These are phyloP conservation scores for Parnassius mnemosyne DNA, from an alignment of 2,888 invertebrate genomes.

Conservation along the genomic window DNA sequence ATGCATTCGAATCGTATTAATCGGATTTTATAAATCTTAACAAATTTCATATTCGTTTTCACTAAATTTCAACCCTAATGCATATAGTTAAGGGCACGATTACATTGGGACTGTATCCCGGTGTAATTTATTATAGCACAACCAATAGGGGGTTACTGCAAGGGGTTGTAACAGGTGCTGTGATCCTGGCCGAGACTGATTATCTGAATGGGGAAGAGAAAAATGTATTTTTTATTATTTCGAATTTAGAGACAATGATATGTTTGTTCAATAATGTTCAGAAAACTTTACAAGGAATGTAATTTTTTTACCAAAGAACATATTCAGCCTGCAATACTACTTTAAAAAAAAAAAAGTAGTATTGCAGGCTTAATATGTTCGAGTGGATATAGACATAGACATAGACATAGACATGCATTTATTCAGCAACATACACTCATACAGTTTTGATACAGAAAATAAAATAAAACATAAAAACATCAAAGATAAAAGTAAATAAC, in stretches of 20 bases:
- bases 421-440: too few relatives aligned
- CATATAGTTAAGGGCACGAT: conserved; percentile 1
- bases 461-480: too few relatives aligned
- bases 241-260: not conserved
- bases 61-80: conserved; percentile 13
- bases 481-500: too few relatives aligned
- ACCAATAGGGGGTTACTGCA: conserved; percentile 26
- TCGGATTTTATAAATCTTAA: conserved; percentile 40
- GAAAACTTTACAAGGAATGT: not conserved
- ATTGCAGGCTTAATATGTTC: too few relatives aligned
- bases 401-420: too few relatives aligned
- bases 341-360: too few relatives aligned
- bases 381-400: too few relatives aligned
- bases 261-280: not conserved
- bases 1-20: conserved; percentile 51
- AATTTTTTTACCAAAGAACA: not conserved
- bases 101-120: conserved; percentile 6
- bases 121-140: conserved; percentile 28
- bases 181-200: conserved; percentile 28
- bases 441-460: too few relatives aligned
- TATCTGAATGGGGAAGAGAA: conserved; percentile 17
- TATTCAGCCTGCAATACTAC: too few relatives aligned
- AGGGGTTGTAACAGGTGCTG: conserved; percentile 34
- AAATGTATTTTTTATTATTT: conserved; percentile 8
- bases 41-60: conserved; percentile 18